A percentile compares a stretch with the other conserved stretches of the same genome.
Conservation (phyloP, 2,113 vertebrate genomes). For the Takifugu bimaculatus region DNA sequence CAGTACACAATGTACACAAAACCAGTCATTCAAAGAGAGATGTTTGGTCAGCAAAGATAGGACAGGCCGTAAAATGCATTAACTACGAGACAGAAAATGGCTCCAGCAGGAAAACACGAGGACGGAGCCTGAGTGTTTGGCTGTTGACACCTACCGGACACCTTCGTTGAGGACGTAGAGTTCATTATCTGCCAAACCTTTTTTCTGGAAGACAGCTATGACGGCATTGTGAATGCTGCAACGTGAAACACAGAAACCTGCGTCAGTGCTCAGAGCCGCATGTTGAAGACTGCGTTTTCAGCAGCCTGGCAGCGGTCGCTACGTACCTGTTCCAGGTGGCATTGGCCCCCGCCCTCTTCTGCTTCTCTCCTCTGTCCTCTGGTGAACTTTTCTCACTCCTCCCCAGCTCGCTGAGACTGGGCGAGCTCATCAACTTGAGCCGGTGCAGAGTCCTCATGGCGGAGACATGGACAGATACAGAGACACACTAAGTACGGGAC, state of each 20-base stretch:
- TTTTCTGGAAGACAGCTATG: constrained; percentile 91
- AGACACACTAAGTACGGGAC: constrained; percentile 18
- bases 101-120: constrained; percentile 9
- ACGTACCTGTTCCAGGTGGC: constrained; percentile 78
- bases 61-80: constrained; percentile 28
- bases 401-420: constrained; percentile 75
- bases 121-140: too few species aligned
- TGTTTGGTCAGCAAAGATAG: constrained; percentile 21
- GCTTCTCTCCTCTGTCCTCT: constrained; percentile 75
- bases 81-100: constrained; percentile 33
- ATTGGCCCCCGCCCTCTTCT: constrained; percentile 74
- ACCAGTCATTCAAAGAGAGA: constrained; percentile 35
- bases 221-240: constrained; percentile 94
- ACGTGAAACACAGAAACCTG: constrained; percentile 16
- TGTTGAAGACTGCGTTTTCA: neutral
- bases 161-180: constrained; percentile 91
- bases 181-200: constrained; percentile 90
- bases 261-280: neutral
- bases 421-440: constrained; percentile 78
- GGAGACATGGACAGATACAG: constrained; percentile 13
- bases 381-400: constrained; percentile 75
- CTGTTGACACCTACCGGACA: constrained; percentile 62
- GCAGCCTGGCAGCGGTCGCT: neutral
- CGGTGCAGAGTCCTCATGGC: constrained; percentile 77
- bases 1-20: constrained; percentile 51